phyloP scores from a whole-genome alignment of 2,113 vertebrate genomes.

The Salvelinus fontinalis region DNA sequence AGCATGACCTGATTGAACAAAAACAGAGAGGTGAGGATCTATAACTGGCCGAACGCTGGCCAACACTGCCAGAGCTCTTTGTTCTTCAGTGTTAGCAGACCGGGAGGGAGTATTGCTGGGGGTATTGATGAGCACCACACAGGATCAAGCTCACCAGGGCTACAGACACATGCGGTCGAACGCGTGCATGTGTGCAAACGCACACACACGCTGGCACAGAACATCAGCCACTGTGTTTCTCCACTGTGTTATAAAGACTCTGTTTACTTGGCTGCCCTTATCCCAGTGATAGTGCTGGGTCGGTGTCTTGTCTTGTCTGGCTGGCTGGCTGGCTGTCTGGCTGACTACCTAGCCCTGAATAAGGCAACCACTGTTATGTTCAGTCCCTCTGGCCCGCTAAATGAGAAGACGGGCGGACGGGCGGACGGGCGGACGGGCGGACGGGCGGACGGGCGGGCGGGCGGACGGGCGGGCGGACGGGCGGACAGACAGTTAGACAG shows the following conservation, averaged over 20 bases:
- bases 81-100: slow-evolving; percentile 66
- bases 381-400: slow-evolving; percentile 27
- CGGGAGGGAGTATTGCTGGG: slow-evolving; percentile 46
- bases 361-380: slow-evolving; percentile 5
- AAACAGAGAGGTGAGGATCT: slow-evolving; percentile 69
- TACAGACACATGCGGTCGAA: slow-evolving; percentile 31
- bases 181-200: slow-evolving; percentile 6
- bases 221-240: slow-evolving; percentile 37
- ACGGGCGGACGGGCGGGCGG: no score
- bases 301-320: neutral
- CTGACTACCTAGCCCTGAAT: slow-evolving; percentile 2
- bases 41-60: slow-evolving; percentile 57
- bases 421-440: no score
- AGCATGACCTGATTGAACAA: slow-evolving; percentile 59
- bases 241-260: slow-evolving; percentile 20
- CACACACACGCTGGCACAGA: slow-evolving; percentile 12
- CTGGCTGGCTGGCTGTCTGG: no score
- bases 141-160: slow-evolving; percentile 54
- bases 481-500: slow-evolving; percentile 44
- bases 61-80: slow-evolving; percentile 64
- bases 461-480: no score
- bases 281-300: slow-evolving; percentile 6
- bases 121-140: slow-evolving; percentile 55
- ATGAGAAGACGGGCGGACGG: no score
- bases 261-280: slow-evolving; percentile 27